Conservation (phyloP, 2,888 invertebrate species). For the Amblyjoppa proteus region DNA sequence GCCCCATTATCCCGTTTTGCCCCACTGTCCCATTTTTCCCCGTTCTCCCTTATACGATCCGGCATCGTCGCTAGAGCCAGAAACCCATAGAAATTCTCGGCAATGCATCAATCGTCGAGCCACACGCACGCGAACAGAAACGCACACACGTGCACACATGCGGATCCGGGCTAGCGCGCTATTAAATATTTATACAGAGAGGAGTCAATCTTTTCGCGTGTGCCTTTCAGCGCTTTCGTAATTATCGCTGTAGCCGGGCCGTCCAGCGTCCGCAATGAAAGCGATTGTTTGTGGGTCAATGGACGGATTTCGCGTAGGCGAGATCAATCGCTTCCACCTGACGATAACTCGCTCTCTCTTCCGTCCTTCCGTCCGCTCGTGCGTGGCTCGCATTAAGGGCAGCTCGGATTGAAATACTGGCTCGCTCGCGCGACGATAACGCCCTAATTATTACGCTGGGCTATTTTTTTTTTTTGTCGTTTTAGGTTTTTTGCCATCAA, state of each 20-base stretch:
- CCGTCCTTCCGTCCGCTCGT: not conserved
- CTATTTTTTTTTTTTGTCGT: not conserved
- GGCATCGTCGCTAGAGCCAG: not conserved
- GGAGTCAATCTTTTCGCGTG: constrained; percentile 15
- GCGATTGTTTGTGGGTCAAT: constrained; percentile 46
- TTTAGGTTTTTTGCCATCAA: not conserved
- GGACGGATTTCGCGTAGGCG: constrained; percentile 29
- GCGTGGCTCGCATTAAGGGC: not conserved
- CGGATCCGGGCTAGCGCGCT: constrained; percentile 1
- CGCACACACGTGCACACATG: constrained; percentile 1
- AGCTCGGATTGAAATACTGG: not conserved
- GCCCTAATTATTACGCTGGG: not conserved
- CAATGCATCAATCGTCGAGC: constrained; percentile 33
- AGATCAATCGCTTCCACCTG: constrained; percentile 15
- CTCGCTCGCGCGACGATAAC: not conserved
- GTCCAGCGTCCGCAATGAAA: constrained; percentile 11
- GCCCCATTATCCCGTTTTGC: too few relatives aligned
- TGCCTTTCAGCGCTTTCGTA: constrained; percentile 17
- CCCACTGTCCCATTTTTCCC: too few relatives aligned
- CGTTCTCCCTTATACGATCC: not conserved
- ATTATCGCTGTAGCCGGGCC: constrained; percentile 13
- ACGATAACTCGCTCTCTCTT: not conserved
- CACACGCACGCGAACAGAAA: constrained; percentile 2
- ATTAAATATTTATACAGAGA: constrained; percentile 47
- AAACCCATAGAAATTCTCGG: constrained; percentile 31